Conservation (phyloP, 2,113 vertebrate species). For the Rhinolophus ferrumequinum region DNA sequence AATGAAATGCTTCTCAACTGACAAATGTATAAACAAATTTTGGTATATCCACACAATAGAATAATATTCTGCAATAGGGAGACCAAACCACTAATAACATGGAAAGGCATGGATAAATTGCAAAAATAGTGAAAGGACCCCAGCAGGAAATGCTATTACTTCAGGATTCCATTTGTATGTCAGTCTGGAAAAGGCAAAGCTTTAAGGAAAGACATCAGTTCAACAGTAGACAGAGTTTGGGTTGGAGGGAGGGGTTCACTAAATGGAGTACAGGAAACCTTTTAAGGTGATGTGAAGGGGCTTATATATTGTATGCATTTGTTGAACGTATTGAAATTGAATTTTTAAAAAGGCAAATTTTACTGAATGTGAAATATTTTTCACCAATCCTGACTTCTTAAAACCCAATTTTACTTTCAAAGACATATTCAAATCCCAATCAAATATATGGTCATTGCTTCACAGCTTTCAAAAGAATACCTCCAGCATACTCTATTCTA, state of each 20-base stretch:
- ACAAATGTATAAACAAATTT: background rate
- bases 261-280: background rate
- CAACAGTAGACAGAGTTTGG: background rate
- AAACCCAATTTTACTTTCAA: background rate
- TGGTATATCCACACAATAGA: background rate
- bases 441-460: background rate
- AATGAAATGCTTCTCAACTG: background rate
- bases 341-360: background rate
- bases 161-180: background rate
- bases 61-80: background rate
- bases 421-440: background rate
- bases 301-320: background rate
- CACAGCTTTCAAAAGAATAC: background rate
- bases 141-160: background rate
- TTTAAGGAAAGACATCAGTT: background rate
- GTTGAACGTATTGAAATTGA: background rate
- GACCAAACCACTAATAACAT: background rate
- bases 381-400: background rate
- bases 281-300: background rate
- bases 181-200: background rate
- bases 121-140: background rate
- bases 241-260: background rate
- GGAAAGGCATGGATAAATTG: background rate
- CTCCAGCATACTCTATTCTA: background rate
- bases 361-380: background rate